Base-by-base conservation (phyloP, 2,113 vertebrate species). In the Charina bottae region DNA sequence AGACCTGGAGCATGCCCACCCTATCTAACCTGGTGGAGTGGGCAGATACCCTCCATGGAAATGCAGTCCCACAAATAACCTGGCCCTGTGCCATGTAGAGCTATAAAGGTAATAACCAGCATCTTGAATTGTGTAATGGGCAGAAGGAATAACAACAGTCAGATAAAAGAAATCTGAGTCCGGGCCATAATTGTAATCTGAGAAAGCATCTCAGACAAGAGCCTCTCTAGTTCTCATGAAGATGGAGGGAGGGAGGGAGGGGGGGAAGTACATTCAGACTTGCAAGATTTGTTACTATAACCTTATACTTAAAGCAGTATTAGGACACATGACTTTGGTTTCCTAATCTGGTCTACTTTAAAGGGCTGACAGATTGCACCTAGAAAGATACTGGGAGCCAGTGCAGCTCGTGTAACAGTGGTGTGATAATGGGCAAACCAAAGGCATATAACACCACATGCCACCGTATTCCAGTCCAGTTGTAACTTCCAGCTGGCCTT, bases 211-310 rank as follows among this genome's bases (percentile, higher is more conserved):
- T 37, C 13, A 33, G 33, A 72, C 15, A 72, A 37, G 68, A 37
- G n/a, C 33, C 15, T 68, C 28, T 37, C 68, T 78, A 37, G 33
- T 78, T 78, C 17, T 37, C 68, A 72, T 33, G 68, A 33, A 17
- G n/a, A 37, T 72, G 33, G 33, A 17, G 15, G n/a, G 6, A 1
- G 33, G 68, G 1, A 2, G 11, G 12, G 62, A 0, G 15, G 0
- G 12, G 62, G 0, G 15, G 0, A 78, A 33, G 6, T 17, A 8
- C 17, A 37, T 19, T 78, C 33, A 78, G 33, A 37, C 6, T 37
- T 78, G 37, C 15, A 78, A 68, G 26, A 13, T 78, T 17, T 37
- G n/a, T 15, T 37, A 37, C 68, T 78, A 2, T 78, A 78, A 78
- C 33, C 68, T 37, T 19, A 72, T 33, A 72, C 17, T 72, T 37